A percentile compares a stretch with the other conserved stretches of the same genome.
These are phyloP conservation scores for Aphaenogaster rudis DNA, from an alignment of 1,140 invertebrate genomes.

Conservation along the genomic window DNA sequence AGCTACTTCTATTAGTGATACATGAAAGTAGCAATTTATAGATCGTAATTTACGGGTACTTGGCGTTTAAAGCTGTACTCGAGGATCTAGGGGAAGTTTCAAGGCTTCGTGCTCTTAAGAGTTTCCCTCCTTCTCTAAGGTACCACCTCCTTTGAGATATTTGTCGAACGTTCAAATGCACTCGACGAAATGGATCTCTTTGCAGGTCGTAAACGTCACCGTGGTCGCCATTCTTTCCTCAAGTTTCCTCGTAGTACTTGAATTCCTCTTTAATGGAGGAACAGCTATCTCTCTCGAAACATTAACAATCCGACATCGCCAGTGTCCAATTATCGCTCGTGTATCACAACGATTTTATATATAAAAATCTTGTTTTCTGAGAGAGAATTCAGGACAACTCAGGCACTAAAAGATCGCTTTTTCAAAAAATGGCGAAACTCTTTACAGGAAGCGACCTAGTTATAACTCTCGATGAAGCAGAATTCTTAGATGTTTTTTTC, in stretches of 20 bases:
- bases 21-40: conserved; percentile 42
- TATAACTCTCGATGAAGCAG: background rate
- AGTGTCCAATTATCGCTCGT: background rate
- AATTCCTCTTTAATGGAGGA: conserved; percentile 67
- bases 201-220: conserved; percentile 72
- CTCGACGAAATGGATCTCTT: conserved; percentile 77
- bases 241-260: conserved; percentile 67
- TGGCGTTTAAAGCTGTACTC: conserved; percentile 46
- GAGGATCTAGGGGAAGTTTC: conserved; percentile 63
- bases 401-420: background rate
- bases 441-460: background rate
- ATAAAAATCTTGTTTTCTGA: background rate
- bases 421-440: background rate
- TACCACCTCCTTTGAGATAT: conserved; percentile 72
- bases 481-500: background rate
- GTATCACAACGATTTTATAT: background rate
- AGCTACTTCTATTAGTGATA: conserved; percentile 17
- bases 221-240: conserved; percentile 65
- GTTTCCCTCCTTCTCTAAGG: conserved; percentile 66
- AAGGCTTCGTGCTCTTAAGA: conserved; percentile 68
- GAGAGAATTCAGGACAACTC: background rate
- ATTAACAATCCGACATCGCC: conserved; percentile 36
- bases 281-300: conserved; percentile 59
- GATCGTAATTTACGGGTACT: conserved; percentile 66
- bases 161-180: conserved; percentile 75